Base-by-base conservation (phyloP, 2,797 vertebrate species). In the Phyllotis vaccarum region DNA sequence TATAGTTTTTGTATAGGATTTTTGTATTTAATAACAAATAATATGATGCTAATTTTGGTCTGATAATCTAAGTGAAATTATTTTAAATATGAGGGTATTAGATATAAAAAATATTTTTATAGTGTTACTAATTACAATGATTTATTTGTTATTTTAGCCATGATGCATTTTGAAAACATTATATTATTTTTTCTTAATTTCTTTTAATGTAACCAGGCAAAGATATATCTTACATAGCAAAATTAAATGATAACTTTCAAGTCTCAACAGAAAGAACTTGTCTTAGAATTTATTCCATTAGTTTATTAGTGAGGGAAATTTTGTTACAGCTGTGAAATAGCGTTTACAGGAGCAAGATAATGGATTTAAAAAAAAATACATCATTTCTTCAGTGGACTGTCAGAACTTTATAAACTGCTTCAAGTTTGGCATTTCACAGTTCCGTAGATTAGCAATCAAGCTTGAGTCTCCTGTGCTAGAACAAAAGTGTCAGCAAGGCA, bases 191-290 rank as follows among this genome's bases (percentile, higher is more conserved):
- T 10, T 70, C 1, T 31, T 7, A 43, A 76, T 49, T 52, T 10
- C 11, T 43, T 68, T 37, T 66, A 82, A 86, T n/a, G 5, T 37
- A 62, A 75, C 34, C 7, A 78, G 17, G 4, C 75, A 74, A 0
- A 0, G 10, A 56, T 86, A 27, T 21, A 17, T 70, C 81, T 86
- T 66, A 86, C n/a, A 46, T 31, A 40, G 22, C 1, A 31, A 54
- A 92, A 97, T 76, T 75, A 78, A 87, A 49, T 37, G 14, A n/a
- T 40, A 21, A 29, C 72, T 22, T 60, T 75, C 1, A 58, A 93
- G 75, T 91, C 2, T 76, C 52, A 62, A 68, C 29, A 70, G 5
- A 49, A 49, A 56, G 0, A 64, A 37, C 1, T 76, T 31, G 11
- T 60, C 58, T 89, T n/a, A 91, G 16, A 58, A 85, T 76, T 92